Conservation (phyloP, 23 tunicate genomes). For the Diplosoma virens region DNA sequence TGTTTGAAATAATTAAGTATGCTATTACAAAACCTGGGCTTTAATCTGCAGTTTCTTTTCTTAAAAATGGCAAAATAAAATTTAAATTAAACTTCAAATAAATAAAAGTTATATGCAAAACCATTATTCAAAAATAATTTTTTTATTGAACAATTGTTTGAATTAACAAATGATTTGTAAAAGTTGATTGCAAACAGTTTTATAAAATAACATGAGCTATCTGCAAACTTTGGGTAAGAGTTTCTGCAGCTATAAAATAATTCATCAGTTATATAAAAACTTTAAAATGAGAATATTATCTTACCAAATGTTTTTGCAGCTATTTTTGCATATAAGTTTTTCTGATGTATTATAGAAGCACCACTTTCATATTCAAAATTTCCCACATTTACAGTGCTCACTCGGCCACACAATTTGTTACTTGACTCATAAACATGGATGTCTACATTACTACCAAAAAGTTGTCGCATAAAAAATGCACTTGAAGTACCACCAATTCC, state of each 20-base stretch:
- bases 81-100: no score
- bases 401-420: slow-evolving; percentile 51
- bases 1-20: no score
- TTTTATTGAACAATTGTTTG: no score
- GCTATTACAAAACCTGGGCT: no score
- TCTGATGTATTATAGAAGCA: slow-evolving; percentile 63
- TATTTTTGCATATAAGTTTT: slow-evolving; percentile 53
- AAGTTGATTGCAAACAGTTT: no score
- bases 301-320: slow-evolving; percentile 53
- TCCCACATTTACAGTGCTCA: slow-evolving; percentile 47
- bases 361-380: slow-evolving; percentile 70
- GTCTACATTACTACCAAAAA: slow-evolving; percentile 55
- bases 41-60: no score
- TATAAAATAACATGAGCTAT: no score
- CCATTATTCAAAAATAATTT: no score
- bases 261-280: neutral
- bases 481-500: slow-evolving; percentile 80
- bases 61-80: no score
- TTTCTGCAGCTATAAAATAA: neutral
- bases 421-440: slow-evolving; percentile 72
- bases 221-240: no score
- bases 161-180: no score
- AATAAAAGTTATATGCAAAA: no score
- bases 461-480: slow-evolving; percentile 46
- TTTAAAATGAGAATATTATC: neutral